Base-by-base conservation (phyloP, 2,797 vertebrate genomes). In the Carduelis carduelis region DNA sequence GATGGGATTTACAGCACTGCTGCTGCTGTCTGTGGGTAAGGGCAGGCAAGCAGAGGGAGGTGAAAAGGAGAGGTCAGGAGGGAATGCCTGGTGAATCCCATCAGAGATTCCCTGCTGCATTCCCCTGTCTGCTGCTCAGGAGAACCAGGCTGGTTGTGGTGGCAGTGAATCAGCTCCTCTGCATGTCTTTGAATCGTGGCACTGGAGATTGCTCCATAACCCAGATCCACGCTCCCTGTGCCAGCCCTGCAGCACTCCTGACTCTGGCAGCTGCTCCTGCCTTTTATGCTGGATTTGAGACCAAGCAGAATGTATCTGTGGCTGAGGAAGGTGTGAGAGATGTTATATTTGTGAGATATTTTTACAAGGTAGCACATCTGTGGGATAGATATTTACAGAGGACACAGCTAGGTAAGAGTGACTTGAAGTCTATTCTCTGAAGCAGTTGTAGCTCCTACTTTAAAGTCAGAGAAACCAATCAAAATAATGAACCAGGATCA, bases 111-210 rank as follows among this genome's bases (percentile, higher is more conserved):
- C 30, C 14, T 80, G 24, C 69, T 70, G 35, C 6, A 0, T 18
- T 68, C 22, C 14, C 37, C 24, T 4, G 56, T 53, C 44, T 23
- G 21, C 71, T 64, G 59, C 63, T 83, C 41, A 22, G 66, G 30
- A 81, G 59, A 75, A 4, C 17, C 4, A 8, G 43, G 35, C 53
- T 71, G 55, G 9, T 23, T 59, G 35, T 76, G 69, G 55, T 35
- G 47, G n/a, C 63, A 64, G 30, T 35, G 66, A 75, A 44, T 34
- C 60, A 74, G 34, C 37, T 82, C 15, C 64, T 75, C 69, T 90
- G n/a, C 3, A 0, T 20, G 6, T 16, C 21, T 69, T 2, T 64
- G 35, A 44, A 9, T 41, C 0, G 3, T 14, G 37, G 64, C 66
- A n/a, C 49, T 37, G 4, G 64, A 77, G 39, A 35, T 74, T 47